Conservation (phyloP, 2,113 vertebrate genomes). For the Cheilinus undulatus region DNA sequence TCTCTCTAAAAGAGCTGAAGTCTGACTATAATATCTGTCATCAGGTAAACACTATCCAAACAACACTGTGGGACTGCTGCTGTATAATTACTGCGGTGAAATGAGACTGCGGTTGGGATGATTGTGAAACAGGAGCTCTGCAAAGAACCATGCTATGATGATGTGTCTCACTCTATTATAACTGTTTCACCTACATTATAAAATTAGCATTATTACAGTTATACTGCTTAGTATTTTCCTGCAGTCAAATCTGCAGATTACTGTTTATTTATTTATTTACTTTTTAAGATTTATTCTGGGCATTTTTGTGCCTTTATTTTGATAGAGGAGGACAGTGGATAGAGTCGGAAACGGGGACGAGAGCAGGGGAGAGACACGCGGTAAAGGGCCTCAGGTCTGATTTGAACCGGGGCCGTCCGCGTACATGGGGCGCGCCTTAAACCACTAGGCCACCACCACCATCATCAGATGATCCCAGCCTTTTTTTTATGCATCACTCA, state of each 20-base stretch:
- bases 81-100: slow-evolving; percentile 1
- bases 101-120: not conserved
- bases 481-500: too few relatives aligned
- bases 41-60: not conserved
- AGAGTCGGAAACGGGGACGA: too few relatives aligned
- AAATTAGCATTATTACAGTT: not conserved
- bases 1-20: not conserved
- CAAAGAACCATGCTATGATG: not conserved
- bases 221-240: not conserved
- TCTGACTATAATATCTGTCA: not conserved
- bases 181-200: not conserved
- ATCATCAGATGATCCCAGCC: too few relatives aligned
- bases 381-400: too few relatives aligned
- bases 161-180: not conserved
- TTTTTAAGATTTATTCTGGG: too few relatives aligned
- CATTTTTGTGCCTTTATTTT: too few relatives aligned
- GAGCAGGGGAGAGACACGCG: too few relatives aligned
- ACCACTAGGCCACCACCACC: too few relatives aligned
- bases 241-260: not conserved
- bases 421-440: too few relatives aligned
- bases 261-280: too few relatives aligned
- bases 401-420: too few relatives aligned
- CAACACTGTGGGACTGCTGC: not conserved
- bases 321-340: too few relatives aligned
- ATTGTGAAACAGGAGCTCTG: not conserved